Percentiles rank a stretch among this genome's conserved stretches.
These are phyloP conservation scores for Scalopus aquaticus DNA, from an alignment of 2,113 vertebrate genomes.

Conservation along the genomic window DNA sequence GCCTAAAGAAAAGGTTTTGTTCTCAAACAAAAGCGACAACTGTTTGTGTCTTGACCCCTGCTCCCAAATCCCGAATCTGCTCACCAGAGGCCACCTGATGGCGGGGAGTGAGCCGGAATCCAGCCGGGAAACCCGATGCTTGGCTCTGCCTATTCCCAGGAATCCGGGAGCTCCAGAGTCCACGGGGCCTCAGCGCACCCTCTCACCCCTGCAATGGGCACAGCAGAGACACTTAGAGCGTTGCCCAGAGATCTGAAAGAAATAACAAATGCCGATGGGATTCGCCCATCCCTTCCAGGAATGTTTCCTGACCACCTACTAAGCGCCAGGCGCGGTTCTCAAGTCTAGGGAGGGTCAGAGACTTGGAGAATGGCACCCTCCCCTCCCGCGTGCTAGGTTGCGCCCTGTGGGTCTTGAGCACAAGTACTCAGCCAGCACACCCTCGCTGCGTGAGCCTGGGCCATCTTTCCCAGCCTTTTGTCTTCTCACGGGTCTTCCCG, in stretches of 20 bases:
- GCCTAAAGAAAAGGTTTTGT: conserved; percentile 29
- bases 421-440: neutral
- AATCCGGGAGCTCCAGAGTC: neutral
- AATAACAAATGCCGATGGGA: fast-evolving
- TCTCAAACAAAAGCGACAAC: conserved; percentile 29
- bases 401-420: neutral
- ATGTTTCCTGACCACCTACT: fast-evolving
- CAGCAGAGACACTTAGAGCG: neutral
- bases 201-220: neutral
- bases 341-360: neutral
- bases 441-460: neutral
- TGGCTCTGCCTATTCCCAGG: neutral
- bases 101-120: fast-evolving
- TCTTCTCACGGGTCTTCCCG: neutral
- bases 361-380: neutral
- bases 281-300: neutral
- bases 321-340: too few species aligned
- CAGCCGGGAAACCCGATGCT: neutral
- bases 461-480: neutral
- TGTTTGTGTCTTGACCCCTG: neutral
- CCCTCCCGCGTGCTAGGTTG: neutral
- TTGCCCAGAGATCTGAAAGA: neutral
- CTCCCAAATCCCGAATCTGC: neutral
- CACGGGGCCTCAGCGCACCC: neutral
- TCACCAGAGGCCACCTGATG: neutral